Conservation (phyloP, 1,140 invertebrate species). For the Eufriesea mexicana region DNA sequence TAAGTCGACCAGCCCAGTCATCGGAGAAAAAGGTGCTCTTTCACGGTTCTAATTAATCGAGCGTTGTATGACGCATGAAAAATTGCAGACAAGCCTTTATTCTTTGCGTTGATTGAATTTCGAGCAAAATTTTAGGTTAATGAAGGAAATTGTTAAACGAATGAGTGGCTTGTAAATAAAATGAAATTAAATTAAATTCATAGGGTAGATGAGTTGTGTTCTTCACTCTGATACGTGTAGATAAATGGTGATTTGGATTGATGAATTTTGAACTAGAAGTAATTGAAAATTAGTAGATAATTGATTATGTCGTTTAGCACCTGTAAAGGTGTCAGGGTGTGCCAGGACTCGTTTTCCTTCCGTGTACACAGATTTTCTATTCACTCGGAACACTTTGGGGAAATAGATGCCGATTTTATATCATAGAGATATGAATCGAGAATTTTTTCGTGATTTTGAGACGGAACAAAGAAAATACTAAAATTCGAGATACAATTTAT, state of each 20-base stretch:
- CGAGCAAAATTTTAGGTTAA: neutral
- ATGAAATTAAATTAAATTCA: neutral
- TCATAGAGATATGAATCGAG: no score
- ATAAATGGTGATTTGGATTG: neutral
- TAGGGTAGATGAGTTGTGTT: no score
- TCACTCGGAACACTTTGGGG: neutral
- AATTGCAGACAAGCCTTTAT: neutral
- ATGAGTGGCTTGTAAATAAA: neutral
- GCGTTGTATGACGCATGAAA: neutral
- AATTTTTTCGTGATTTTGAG: no score
- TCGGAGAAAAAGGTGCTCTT: conserved; percentile 2
- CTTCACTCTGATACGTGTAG: no score
- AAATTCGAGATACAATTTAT: no score
- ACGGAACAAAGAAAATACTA: no score
- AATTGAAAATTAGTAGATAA: no score
- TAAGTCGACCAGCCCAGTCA: conserved; percentile 22
- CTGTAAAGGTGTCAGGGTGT: neutral
- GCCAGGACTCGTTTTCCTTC: neutral
- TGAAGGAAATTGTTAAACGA: neutral
- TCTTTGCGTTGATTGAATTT: neutral
- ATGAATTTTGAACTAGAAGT: neutral
- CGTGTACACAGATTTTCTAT: neutral
- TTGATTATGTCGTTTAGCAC: no score
- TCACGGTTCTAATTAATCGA: conserved; percentile 21
- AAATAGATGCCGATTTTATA: neutral